Conservation (phyloP, 2,797 vertebrate genomes). For the Enteromius radiatus region DNA sequence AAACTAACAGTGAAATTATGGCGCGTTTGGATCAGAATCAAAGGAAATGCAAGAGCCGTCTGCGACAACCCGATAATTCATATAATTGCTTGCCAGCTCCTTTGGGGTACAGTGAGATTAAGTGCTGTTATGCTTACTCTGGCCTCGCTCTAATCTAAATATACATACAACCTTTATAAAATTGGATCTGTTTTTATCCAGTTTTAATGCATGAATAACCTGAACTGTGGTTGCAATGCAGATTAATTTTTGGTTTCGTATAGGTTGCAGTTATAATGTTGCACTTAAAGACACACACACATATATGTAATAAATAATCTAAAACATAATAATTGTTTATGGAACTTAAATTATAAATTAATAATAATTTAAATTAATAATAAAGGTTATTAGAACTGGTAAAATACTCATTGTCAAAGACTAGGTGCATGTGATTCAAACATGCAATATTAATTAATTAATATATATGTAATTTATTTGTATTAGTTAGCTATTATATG, state of each 20-base stretch:
- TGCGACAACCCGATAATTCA: constrained; percentile 71
- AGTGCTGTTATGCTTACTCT: constrained; percentile 49
- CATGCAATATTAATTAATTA: not conserved
- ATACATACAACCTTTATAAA: constrained; percentile 23
- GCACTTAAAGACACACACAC: not conserved
- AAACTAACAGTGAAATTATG: constrained; percentile 75
- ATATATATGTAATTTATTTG: not conserved
- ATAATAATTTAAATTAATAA: no score
- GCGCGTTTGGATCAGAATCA: constrained; percentile 69
- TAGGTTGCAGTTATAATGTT: not conserved
- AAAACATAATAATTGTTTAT: not conserved
- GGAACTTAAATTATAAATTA: no score
- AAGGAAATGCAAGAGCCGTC: constrained; percentile 66
- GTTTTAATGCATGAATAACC: not conserved
- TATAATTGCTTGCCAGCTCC: constrained; percentile 64
- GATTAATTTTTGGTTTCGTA: not conserved
- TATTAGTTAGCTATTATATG: no score
- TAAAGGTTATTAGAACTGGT: not conserved
- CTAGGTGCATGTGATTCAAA: not conserved
- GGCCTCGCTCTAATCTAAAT: constrained; percentile 26
- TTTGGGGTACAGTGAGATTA: constrained; percentile 61
- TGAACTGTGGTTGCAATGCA: not conserved
- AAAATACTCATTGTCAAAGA: not conserved
- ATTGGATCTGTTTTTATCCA: not conserved
- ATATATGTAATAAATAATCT: not conserved